A percentile compares a stretch with the other conserved stretches of the same genome.
phyloP scores from a whole-genome alignment of 2,113 vertebrate species.

The Oryzias melastigma region DNA sequence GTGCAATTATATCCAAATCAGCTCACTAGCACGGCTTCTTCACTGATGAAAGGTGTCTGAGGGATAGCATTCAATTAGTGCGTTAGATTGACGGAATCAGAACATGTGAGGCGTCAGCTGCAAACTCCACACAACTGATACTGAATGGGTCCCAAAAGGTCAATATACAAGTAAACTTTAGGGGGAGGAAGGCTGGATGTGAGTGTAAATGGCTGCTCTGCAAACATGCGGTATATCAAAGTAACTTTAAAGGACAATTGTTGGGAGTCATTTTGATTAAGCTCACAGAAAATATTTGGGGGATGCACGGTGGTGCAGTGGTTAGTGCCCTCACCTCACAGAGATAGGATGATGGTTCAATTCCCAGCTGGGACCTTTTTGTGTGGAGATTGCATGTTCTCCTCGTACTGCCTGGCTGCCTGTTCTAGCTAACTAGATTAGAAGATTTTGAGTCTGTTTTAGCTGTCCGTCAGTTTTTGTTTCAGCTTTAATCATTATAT shows the following conservation, averaged over 20 bases:
- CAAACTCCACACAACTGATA: conserved; percentile 38
- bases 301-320: too few relatives aligned
- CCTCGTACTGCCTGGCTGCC: too few relatives aligned
- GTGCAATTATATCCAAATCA: conserved; percentile 72
- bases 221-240: background rate
- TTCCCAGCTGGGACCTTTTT: too few relatives aligned
- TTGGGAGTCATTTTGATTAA: too few relatives aligned
- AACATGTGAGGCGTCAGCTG: conserved; percentile 56
- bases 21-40: conserved; percentile 54
- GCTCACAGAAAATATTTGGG: too few relatives aligned
- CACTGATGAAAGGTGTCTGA: conserved; percentile 64
- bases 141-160: conserved; percentile 28
- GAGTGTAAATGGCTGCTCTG: background rate
- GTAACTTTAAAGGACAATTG: background rate
- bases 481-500: too few relatives aligned
- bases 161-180: conserved; percentile 12
- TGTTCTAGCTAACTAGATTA: too few relatives aligned
- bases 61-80: conserved; percentile 72
- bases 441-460: too few relatives aligned
- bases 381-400: too few relatives aligned
- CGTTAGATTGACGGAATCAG: conserved; percentile 67
- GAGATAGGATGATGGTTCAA: too few relatives aligned
- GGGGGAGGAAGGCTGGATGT: background rate
- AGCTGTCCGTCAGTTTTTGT: too few relatives aligned
- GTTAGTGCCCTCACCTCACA: too few relatives aligned